Evolutionary conservation across 2,797 vertebrate species (phyloP), one percentile per base, ranked within the genome.

Genomic region (Sebastolobus alascanus): DNA sequence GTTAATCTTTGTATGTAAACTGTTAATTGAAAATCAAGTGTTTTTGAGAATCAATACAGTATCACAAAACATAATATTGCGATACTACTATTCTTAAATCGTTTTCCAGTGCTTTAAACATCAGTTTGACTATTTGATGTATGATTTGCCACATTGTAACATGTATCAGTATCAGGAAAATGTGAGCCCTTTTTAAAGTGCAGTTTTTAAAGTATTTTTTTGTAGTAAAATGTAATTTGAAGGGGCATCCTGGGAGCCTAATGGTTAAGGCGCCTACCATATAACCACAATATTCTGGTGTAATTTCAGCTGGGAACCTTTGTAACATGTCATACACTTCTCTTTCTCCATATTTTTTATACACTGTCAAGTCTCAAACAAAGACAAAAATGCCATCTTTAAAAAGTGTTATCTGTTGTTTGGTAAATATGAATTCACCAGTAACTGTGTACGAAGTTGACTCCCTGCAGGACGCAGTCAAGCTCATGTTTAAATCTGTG

Each of bases 401-500:
- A 37, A 35, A 35, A 50, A 35, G 7, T 12, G 38, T 8, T 2
- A 6, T 33, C 52, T 22, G 56, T 38, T 8, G 14, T 68, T 63
- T 12, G 46, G 6, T 58, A 3, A 60, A 52, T 12, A 18, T 33
- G 5, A 71, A n/a, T 20, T 4, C 13, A 12, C 5, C 33, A 5
- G 43, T 37, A 31, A 25, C 8, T 20, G 50, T 27, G 33, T 33
- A 10, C 37, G 59, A 69, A 12, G 68, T 59, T 61, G 61, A 22
- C 40, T 72, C 58, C 25, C 75, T 4, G 16, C 43, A 69, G 77
- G 68, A 33, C 1, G 14, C 72, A 18, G n/a, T 37, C 0, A 0
- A 16, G 68, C 68, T 52, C 68, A 10, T 50, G 67, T 37, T 38
- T n/a, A 56, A 73, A 76, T 79, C 29, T 72, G 60, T 4, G 72